Evolutionary conservation across 1,140 invertebrate genomes (phyloP).

Genomic region (Hypsibius dujardini): DNA sequence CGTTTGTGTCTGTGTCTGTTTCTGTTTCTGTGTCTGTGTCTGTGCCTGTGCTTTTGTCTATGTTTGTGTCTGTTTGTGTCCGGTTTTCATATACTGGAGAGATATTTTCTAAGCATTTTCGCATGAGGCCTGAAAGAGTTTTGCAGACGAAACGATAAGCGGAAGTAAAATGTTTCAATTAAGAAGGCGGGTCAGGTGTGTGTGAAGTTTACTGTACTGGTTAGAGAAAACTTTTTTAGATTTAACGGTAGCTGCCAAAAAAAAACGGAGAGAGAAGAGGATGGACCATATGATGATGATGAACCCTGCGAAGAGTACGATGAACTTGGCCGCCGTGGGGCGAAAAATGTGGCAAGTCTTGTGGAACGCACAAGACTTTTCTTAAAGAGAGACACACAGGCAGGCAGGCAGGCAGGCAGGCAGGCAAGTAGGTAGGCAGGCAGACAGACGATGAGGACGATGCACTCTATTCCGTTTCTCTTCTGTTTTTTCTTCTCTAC

Average conservation of each 20-base stretch:
- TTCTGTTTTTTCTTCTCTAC: neutral
- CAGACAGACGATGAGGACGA: neutral
- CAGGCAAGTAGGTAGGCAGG: neutral
- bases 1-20: too few species aligned
- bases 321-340: neutral
- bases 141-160: neutral
- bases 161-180: neutral
- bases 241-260: neutral
- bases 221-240: neutral
- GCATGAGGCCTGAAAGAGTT: neutral
- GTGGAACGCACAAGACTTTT: neutral
- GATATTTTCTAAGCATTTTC: too few species aligned
- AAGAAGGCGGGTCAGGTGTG: neutral
- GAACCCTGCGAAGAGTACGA: constrained; percentile 9
- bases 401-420: neutral
- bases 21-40: too few species aligned
- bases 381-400: neutral
- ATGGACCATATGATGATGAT: neutral
- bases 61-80: too few species aligned
- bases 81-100: too few species aligned
- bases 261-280: neutral
- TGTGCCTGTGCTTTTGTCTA: too few species aligned
- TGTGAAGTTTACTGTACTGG: neutral
- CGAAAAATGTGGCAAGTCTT: neutral
- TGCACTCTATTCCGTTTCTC: neutral